These are phyloP conservation scores for Lutraria lutraria DNA, from an alignment of 2,888 invertebrate genomes.

Conservation along the genomic window DNA sequence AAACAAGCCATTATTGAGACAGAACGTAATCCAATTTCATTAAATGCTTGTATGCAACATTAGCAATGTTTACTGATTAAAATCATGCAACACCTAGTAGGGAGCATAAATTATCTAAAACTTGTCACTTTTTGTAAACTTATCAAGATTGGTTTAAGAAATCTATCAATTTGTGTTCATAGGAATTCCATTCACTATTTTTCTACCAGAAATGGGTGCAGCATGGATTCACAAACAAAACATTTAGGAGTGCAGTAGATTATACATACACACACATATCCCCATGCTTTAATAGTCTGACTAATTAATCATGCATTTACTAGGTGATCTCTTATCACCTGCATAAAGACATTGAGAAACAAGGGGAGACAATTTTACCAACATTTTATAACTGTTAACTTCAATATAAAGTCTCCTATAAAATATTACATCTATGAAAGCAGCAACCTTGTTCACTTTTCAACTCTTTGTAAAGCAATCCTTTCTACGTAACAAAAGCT, in stretches of 20 bases:
- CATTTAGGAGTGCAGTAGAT: background rate
- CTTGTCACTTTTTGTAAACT: background rate
- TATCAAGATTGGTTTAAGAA: background rate
- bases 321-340: conserved; percentile 22
- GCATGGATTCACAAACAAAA: background rate
- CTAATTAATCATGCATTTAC: conserved; percentile 39
- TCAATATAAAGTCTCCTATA: background rate
- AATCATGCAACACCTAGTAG: background rate
- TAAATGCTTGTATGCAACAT: background rate
- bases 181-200: background rate
- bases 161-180: background rate
- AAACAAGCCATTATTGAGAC: background rate
- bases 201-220: conserved; percentile 9
- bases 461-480: too few relatives aligned
- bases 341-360: background rate
- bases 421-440: background rate
- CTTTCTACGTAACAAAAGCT: too few relatives aligned
- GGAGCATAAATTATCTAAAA: background rate
- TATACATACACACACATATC: background rate
- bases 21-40: background rate
- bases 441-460: too few relatives aligned
- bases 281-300: conserved; percentile 27
- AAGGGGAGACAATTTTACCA: conserved; percentile 16
- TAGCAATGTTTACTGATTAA: background rate
- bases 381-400: background rate